phyloP scores from a whole-genome alignment of 2,888 invertebrate species.

The Dynastes maya region DNA sequence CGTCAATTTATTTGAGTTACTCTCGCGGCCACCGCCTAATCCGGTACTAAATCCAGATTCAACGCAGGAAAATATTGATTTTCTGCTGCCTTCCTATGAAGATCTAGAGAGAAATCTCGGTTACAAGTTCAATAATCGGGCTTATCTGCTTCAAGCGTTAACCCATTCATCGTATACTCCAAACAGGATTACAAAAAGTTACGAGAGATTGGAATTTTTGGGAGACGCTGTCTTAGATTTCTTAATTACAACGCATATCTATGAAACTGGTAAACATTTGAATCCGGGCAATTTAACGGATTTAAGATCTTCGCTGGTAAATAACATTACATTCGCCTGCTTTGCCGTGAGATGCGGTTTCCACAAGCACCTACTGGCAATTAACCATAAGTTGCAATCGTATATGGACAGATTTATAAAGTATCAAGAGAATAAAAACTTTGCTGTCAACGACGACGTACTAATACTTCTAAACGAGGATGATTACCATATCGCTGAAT shows the following conservation, averaged over 20 bases:
- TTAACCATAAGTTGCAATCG: slow-evolving; percentile 72
- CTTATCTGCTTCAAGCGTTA: slow-evolving; percentile 90
- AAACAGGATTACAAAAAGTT: slow-evolving; percentile 89
- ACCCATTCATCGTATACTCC: slow-evolving; percentile 92
- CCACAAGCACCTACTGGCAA: slow-evolving; percentile 80
- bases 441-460: slow-evolving; percentile 79
- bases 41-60: slow-evolving; percentile 68
- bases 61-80: slow-evolving; percentile 70
- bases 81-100: slow-evolving; percentile 61
- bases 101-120: slow-evolving; percentile 75
- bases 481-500: slow-evolving; percentile 78
- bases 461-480: slow-evolving; percentile 79
- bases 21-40: slow-evolving; percentile 64
- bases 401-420: slow-evolving; percentile 77
- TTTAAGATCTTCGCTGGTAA: slow-evolving; percentile 94
- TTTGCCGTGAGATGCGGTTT: slow-evolving; percentile 89
- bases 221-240: slow-evolving; percentile 95
- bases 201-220: slow-evolving; percentile 92
- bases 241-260: slow-evolving; percentile 90
- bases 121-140: slow-evolving; percentile 87
- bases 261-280: slow-evolving; percentile 79
- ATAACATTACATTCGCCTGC: slow-evolving; percentile 95
- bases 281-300: slow-evolving; percentile 93
- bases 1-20: slow-evolving; percentile 62
- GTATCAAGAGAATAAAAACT: slow-evolving; percentile 76